Conservation (phyloP, 1,140 invertebrate genomes). For the Apis cerana region DNA sequence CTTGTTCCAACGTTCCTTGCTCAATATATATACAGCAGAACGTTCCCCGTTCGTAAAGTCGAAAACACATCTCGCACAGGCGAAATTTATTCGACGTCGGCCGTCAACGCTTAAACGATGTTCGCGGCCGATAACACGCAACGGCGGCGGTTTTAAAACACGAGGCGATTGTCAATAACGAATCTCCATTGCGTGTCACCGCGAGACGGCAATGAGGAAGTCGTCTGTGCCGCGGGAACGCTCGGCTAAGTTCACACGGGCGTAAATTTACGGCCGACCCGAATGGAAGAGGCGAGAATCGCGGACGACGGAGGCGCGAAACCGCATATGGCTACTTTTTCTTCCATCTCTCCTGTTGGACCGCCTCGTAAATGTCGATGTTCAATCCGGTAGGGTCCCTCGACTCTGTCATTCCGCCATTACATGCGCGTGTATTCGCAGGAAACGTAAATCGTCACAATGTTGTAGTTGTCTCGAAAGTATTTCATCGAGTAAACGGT, state of each 20-base stretch:
- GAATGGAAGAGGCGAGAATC: slow-evolving; percentile 35
- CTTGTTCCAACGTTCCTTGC: neutral
- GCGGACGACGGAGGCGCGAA: slow-evolving; percentile 28
- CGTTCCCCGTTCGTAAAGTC: neutral
- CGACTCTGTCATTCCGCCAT: neutral
- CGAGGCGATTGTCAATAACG: slow-evolving; percentile 26
- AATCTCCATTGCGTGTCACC: slow-evolving; percentile 33
- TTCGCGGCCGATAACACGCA: neutral
- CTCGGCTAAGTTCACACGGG: slow-evolving; percentile 26
- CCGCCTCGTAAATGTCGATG: slow-evolving; percentile 42
- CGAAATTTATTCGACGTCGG: slow-evolving; percentile 26
- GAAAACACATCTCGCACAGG: no score
- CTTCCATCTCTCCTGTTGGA: neutral
- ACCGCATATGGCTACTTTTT: slow-evolving; percentile 28
- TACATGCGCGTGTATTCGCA: neutral
- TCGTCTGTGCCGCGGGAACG: slow-evolving; percentile 27
- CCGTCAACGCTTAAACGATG: slow-evolving; percentile 1
- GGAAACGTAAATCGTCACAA: slow-evolving; percentile 9
- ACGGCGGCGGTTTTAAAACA: neutral
- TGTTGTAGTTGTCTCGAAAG: neutral
- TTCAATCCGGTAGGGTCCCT: slow-evolving; percentile 14
- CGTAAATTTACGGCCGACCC: slow-evolving; percentile 53
- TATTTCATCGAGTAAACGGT: neutral
- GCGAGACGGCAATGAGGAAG: slow-evolving; percentile 54
- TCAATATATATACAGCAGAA: neutral